Evolutionary conservation across 30 jellyfish, hydroid and myxozoan species (phyloP).

Genomic region (Rhopilema esculentum): DNA sequence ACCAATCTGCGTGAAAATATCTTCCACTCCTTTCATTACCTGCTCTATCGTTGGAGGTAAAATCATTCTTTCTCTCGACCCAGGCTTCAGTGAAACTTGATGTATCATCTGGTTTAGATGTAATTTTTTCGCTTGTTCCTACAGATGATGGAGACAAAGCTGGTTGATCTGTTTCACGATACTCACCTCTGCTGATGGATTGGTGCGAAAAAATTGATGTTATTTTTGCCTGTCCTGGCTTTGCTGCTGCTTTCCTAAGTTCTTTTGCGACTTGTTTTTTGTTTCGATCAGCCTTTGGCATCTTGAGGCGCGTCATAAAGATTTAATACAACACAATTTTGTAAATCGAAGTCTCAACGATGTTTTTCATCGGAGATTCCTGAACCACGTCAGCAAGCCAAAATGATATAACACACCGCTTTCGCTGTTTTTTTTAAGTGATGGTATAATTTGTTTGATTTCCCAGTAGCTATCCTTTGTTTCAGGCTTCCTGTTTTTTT

Average conservation of each 20-base stretch:
- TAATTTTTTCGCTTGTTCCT: constrained; percentile 30
- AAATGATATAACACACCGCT: constrained; percentile 18
- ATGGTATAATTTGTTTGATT: constrained; percentile 28
- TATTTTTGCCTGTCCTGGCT: constrained; percentile 57
- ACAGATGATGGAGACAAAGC: constrained; percentile 53
- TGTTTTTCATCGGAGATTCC: constrained; percentile 25
- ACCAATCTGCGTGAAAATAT: constrained; percentile 47
- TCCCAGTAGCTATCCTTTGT: constrained; percentile 45
- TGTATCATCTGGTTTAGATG: constrained; percentile 58
- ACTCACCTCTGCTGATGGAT: constrained; percentile 20
- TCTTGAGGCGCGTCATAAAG: constrained; percentile 45
- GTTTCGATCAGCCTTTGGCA: constrained; percentile 53
- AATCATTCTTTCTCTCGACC: constrained; percentile 49
- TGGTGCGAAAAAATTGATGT: not conserved
- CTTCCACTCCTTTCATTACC: constrained; percentile 51
- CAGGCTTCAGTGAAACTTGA: constrained; percentile 53
- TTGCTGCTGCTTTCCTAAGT: constrained; percentile 61
- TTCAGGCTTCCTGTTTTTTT: constrained; percentile 37
- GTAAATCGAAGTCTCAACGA: constrained; percentile 10
- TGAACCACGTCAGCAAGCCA: constrained; percentile 25
- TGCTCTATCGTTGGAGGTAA: constrained; percentile 38
- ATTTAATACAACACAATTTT: not conserved
- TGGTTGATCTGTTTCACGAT: constrained; percentile 54
- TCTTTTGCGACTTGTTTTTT: constrained; percentile 41
- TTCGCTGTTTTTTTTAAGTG: constrained; percentile 22